Conservation (phyloP, 2,113 vertebrate species). For the Pseudorhombus dupliciocellatus region DNA sequence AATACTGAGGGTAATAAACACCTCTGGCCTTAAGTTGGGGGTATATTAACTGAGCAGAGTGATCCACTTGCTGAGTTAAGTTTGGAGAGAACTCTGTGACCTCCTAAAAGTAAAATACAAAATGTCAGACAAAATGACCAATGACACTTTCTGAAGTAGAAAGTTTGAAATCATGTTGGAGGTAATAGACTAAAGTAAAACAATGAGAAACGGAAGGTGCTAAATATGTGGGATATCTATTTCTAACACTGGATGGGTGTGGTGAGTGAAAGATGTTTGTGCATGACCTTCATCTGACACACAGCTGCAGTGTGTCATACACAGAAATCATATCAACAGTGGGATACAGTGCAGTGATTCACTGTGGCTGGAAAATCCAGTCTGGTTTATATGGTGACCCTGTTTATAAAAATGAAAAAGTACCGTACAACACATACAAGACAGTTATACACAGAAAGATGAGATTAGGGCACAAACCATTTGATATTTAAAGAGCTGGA, state of each 20-base stretch:
- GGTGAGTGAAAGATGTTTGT: conserved; percentile 58
- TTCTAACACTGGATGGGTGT: conserved; percentile 63
- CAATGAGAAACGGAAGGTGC: conserved; percentile 37
- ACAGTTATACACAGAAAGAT: conserved; percentile 4
- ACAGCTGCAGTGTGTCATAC: conserved; percentile 44
- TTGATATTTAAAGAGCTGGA: neutral
- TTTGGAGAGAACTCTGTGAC: neutral
- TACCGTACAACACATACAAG: neutral
- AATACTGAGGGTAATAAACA: neutral
- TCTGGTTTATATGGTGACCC: conserved; percentile 26
- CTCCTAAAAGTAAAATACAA: neutral
- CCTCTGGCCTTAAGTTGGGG: neutral
- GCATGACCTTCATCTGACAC: conserved; percentile 40
- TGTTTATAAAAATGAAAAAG: neutral
- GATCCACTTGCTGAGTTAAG: neutral
- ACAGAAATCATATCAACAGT: conserved; percentile 46
- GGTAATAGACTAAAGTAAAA: conserved; percentile 29
- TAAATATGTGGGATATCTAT: conserved; percentile 49
- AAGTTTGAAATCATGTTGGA: conserved; percentile 34
- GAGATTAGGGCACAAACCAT: neutral
- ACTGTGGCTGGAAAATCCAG: conserved; percentile 61
- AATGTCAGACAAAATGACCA: conserved; percentile 29
- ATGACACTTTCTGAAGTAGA: conserved; percentile 52
- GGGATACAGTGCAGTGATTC: conserved; percentile 41
- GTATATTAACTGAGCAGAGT: neutral